These are phyloP conservation scores for Callorhinus ursinus DNA, from an alignment of 2,113 vertebrate genomes.

Conservation along the genomic window DNA sequence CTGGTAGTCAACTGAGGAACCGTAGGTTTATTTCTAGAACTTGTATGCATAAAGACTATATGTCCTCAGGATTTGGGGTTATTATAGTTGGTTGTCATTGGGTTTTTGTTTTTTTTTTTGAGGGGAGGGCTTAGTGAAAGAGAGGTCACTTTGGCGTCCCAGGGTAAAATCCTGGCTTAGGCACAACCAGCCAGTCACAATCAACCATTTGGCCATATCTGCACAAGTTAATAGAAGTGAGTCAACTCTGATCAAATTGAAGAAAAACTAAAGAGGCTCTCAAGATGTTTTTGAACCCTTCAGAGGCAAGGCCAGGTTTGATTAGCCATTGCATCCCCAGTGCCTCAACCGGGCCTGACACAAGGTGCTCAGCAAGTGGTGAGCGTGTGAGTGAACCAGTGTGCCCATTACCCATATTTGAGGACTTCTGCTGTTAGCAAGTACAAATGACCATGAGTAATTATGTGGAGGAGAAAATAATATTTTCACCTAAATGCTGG, in stretches of 20 bases:
- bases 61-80: not conserved
- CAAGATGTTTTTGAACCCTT: not conserved
- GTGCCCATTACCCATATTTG: not conserved
- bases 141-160: not conserved
- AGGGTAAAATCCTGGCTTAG: not conserved
- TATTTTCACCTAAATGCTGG: not conserved
- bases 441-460: not conserved
- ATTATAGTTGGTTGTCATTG: not conserved
- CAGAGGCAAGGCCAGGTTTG: not conserved
- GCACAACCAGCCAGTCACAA: not conserved
- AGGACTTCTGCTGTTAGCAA: not conserved
- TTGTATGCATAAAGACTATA: not conserved
- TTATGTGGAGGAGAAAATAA: not conserved
- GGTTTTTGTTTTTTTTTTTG: not conserved
- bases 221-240: not conserved
- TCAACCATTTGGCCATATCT: not conserved
- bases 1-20: not conserved
- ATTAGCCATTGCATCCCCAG: not conserved
- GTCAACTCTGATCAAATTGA: not conserved
- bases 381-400: not conserved
- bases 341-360: not conserved
- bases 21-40: not conserved
- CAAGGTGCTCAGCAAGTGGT: not conserved
- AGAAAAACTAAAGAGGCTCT: not conserved
- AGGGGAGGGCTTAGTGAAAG: not conserved